These are phyloP conservation scores for Melanerpes aurifrons DNA, from an alignment of 2,113 vertebrate species.

Conservation along the genomic window DNA sequence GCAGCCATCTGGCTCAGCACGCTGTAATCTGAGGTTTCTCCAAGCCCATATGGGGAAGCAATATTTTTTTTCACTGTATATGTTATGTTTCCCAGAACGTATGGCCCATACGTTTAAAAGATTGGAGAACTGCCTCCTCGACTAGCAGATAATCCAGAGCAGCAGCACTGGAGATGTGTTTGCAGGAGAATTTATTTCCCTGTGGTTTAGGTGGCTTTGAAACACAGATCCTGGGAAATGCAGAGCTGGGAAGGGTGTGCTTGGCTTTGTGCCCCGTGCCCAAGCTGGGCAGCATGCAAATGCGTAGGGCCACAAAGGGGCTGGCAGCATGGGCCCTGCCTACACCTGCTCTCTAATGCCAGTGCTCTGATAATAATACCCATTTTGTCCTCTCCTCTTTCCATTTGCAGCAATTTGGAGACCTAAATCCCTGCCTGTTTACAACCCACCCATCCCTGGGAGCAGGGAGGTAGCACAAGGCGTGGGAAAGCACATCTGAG, in stretches of 20 bases:
- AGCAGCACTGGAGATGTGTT: background rate
- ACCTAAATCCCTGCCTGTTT: background rate
- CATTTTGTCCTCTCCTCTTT: background rate
- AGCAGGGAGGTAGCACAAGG: background rate
- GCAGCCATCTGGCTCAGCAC: conserved; percentile 59
- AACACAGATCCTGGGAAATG: background rate
- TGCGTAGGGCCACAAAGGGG: background rate
- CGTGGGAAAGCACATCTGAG: background rate
- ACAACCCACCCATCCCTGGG: background rate
- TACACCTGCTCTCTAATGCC: fast-evolving
- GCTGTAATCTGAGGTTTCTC: background rate
- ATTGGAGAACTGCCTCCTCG: conserved; percentile 28
- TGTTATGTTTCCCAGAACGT: conserved; percentile 63
- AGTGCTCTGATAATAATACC: background rate
- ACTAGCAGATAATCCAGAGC: conserved; percentile 17
- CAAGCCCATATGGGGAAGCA: conserved; percentile 63
- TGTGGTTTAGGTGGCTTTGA: background rate
- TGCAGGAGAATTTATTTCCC: background rate
- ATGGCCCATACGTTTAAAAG: conserved; percentile 35
- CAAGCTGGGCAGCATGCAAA: fast-evolving
- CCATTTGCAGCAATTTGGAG: background rate
- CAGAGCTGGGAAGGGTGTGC: background rate
- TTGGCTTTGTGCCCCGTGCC: background rate
- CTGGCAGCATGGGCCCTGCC: background rate
- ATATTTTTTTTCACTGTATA: conserved; percentile 26